Evolutionary conservation across 2,113 vertebrate genomes (phyloP), one percentile per base, ranked within the genome.

Genomic region (Aramus guarauna): DNA sequence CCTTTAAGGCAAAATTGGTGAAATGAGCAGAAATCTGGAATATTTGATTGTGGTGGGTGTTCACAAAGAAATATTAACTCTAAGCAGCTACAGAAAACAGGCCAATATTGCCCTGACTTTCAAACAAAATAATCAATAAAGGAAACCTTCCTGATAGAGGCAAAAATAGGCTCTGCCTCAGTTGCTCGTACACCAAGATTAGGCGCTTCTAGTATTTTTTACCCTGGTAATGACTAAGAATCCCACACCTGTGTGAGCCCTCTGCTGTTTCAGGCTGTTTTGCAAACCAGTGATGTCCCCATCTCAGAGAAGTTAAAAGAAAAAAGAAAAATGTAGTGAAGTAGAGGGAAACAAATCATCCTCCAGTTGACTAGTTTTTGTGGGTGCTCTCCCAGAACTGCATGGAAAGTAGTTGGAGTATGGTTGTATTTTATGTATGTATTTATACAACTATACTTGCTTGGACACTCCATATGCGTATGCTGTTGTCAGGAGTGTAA

Each of bases 101-200:
- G 58, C 20, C 56, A 48, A 6, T 37, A 41, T 78, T 87, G 55
- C 37, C 22, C 26, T 80, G 68, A 5, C 47, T 88, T 85, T 72
- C 50, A 66, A 75, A 64, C 52, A 36, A 52, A 76, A 22, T 36
- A 67, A 36, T 62, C 16, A 26, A 13, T 88, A 67, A 76, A 72
- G 50, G 67, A 80, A 52, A n/a, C 34, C 18, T 45, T 71, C 68
- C 36, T 22, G 36, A 48, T 9, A 88, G 59, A 62, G 37, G 55
- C 21, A 89, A 59, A 85, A 74, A 12, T 17, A 53, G 16, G 9
- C 52, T 87, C 17, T 85, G 29, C 9, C 16, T 7, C 14, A 41
- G 26, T 4, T 72, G 20, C 14, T 76, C 32, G 8, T 67, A 29
- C 9, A 58, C 17, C 0, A 3, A 5, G 48, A 20, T 12, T 20